Conservation (phyloP, 2,797 vertebrate species). For the Gephyroberyx darwinii region DNA sequence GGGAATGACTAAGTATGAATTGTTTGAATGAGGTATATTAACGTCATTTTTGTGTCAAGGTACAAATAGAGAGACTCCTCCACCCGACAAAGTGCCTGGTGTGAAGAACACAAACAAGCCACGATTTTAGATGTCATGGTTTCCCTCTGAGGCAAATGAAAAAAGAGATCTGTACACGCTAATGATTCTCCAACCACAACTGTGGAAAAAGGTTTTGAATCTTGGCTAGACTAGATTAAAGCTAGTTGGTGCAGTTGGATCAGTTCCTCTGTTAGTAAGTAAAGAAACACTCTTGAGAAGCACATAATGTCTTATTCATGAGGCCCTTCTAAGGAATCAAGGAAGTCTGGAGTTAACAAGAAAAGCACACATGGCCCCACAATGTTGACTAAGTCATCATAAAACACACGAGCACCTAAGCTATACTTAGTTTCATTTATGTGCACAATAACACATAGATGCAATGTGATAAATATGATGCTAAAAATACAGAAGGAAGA, state of each 20-base stretch:
- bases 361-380: conserved; percentile 6
- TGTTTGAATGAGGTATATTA: background rate
- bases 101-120: background rate
- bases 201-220: background rate
- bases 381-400: conserved; percentile 2
- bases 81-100: background rate
- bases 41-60: background rate
- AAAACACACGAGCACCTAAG: background rate
- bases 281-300: conserved; percentile 38
- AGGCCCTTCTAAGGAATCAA: conserved; percentile 29
- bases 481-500: background rate
- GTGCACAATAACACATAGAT: background rate
- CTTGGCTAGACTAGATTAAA: conserved; percentile 7
- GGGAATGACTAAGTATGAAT: background rate
- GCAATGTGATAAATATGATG: background rate
- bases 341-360: conserved; percentile 8
- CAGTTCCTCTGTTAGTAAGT: conserved; percentile 7
- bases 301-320: conserved; percentile 57
- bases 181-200: background rate
- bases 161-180: background rate
- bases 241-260: conserved; percentile 11
- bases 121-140: background rate
- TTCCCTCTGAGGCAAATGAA: background rate
- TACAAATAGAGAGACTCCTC: background rate
- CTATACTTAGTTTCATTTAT: background rate